Evolutionary conservation across 1,140 invertebrate species (phyloP).

Genomic region (Wiebesia pumilae): DNA sequence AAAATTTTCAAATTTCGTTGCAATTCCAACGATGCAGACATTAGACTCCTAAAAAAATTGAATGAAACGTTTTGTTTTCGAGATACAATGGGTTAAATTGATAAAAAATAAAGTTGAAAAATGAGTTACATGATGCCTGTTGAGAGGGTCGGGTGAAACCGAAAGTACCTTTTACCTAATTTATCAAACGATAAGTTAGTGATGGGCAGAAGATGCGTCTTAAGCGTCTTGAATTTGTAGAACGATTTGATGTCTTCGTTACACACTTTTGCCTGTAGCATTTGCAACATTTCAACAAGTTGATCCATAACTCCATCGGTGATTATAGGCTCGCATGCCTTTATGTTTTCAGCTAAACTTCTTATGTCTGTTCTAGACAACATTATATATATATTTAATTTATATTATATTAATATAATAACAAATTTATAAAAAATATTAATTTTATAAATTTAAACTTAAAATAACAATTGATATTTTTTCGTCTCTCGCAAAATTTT

Average conservation of each 20-base stretch:
- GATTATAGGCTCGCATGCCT: slow-evolving; percentile 75
- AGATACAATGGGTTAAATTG: neutral
- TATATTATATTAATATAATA: too few species aligned
- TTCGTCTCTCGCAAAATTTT: too few species aligned
- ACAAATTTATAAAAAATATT: too few species aligned
- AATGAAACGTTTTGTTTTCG: too few species aligned
- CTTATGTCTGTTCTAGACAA: slow-evolving; percentile 76
- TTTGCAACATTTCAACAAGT: slow-evolving; percentile 75
- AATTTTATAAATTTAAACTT: too few species aligned
- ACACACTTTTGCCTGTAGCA: slow-evolving; percentile 74
- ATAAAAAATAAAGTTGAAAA: neutral
- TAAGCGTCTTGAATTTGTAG: slow-evolving; percentile 81
- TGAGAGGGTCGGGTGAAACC: slow-evolving; percentile 29
- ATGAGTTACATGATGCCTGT: slow-evolving; percentile 17
- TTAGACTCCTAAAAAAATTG: too few species aligned
- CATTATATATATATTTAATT: too few species aligned
- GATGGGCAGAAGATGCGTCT: slow-evolving; percentile 84
- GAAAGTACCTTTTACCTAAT: slow-evolving; percentile 71
- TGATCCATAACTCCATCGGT: slow-evolving; percentile 77
- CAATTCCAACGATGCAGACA: too few species aligned
- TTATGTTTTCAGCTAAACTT: slow-evolving; percentile 74
- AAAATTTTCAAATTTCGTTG: too few species aligned
- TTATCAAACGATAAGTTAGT: slow-evolving; percentile 84
- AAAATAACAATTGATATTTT: too few species aligned
- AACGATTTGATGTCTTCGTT: slow-evolving; percentile 78